Percentiles rank a stretch among this genome's conserved stretches.
phyloP scores from a whole-genome alignment of 2,113 vertebrate species.

The Syrrhaptes paradoxus region DNA sequence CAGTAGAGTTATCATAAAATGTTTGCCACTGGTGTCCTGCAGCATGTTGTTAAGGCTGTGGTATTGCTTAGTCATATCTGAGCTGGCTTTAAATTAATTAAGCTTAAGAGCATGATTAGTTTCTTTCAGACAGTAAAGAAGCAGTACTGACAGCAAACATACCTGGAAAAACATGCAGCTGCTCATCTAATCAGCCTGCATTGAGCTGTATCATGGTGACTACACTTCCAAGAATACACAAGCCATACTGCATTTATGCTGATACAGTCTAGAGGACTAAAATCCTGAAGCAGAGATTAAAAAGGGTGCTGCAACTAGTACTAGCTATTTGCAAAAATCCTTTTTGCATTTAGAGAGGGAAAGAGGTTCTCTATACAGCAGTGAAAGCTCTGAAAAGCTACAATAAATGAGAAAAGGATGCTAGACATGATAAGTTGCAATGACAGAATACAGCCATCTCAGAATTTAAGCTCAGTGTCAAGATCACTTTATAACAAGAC shows the following conservation, averaged over 20 bases:
- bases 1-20: not conserved
- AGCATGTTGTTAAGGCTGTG: not conserved
- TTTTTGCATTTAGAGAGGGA: not conserved
- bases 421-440: not conserved
- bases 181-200: not conserved
- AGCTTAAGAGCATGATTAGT: not conserved
- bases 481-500: not conserved
- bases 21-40: not conserved
- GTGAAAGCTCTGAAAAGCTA: not conserved
- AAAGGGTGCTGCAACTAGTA: not conserved
- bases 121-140: not conserved
- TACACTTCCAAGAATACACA: not conserved
- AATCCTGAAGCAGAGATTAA: not conserved
- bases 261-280: not conserved
- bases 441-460: not conserved
- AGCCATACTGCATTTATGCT: not conserved
- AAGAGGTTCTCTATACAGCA: not conserved
- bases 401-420: not conserved
- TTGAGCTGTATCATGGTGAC: not conserved
- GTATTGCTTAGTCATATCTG: not conserved
- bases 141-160: not conserved
- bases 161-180: accelerated
- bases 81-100: not conserved
- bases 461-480: not conserved
- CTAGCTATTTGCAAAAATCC: not conserved